phyloP scores from a whole-genome alignment of 2,888 invertebrate species.

The Diloba caeruleocephala region DNA sequence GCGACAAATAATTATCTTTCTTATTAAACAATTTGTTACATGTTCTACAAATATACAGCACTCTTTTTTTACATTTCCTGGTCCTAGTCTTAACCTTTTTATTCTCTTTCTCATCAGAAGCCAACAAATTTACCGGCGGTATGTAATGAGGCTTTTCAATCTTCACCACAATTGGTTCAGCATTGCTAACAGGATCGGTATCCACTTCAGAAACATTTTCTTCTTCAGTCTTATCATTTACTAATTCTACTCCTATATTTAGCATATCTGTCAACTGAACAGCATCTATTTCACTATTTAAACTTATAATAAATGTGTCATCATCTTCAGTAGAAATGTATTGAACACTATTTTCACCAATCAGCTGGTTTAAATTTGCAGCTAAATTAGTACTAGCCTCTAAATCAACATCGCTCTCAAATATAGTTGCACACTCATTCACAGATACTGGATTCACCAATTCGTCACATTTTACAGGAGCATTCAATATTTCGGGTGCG shows the following conservation, averaged over 20 bases:
- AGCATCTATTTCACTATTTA: conserved; percentile 83
- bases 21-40: conserved; percentile 81
- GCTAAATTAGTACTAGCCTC: conserved; percentile 83
- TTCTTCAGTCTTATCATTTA: conserved; percentile 43
- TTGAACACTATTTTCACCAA: conserved; percentile 83
- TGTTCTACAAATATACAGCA: conserved; percentile 70
- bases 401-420: conserved; percentile 84
- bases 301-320: conserved; percentile 84
- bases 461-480: conserved; percentile 58
- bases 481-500: conserved; percentile 60
- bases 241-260: conserved; percentile 74
- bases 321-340: conserved; percentile 85
- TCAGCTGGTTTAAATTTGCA: conserved; percentile 83
- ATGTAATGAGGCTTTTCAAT: conserved; percentile 9
- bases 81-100: conserved; percentile 46
- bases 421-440: conserved; percentile 83
- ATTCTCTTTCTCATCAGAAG: conserved; percentile 8
- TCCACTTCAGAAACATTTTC: conserved; percentile 14
- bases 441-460: conserved; percentile 67
- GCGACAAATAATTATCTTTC: conserved; percentile 80
- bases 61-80: conserved; percentile 54
- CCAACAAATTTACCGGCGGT: not conserved
- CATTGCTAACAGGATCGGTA: conserved; percentile 23
- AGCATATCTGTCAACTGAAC: conserved; percentile 82
- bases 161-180: conserved; percentile 58